Base-by-base conservation (phyloP, 2,113 vertebrate species). In the Urocynchramus pylzowi region DNA sequence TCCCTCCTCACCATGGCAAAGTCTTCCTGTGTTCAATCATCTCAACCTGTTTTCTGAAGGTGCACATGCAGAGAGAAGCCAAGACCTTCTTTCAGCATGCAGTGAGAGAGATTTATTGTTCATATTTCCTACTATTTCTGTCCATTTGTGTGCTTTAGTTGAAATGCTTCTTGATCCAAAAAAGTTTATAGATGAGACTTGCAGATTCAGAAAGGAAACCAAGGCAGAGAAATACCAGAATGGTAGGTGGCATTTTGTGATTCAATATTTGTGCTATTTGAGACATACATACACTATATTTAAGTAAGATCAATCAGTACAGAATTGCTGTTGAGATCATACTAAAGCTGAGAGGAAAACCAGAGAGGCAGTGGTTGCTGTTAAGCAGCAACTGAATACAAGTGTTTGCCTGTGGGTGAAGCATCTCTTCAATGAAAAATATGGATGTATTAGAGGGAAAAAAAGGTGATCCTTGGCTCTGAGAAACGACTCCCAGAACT, bases 31-130 rank as follows among this genome's bases (percentile, higher is more conserved):
- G 49, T 84, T 94, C 41, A 54, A 0, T 90, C 77, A 83, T 67
- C 49, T 70, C 83, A 82, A 24, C 78, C 77, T 89, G 23, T 82
- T 95, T 89, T 89, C 89, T 95, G 77, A 93, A 82, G 87, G 75
- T 39, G 11, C 52, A n/a, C 42, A 13, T 76, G 56, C 26, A 71
- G 61, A 87, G 61, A 57, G 70, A 96, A 92, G 73, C 41, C 76
- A 87, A 84, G 68, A 68, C 39, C 69, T 87, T 78, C 65, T 49
- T 93, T 65, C 67, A 83, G 50, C 37, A 41, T 75, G 39, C 68
- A 92, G 50, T 21, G 45, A 64, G 64, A 73, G 33, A 77, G 24
- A 85, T 83, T 82, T 82, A 45, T 60, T 78, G 33, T 49, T 95
- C 45, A 11, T 82, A 53, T 89, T 89, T 96, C n/a, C 45, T 65